Percentiles rank a stretch among this genome's conserved stretches.
Evolutionary conservation across 2,113 vertebrate genomes (phyloP).

Genomic region (Scytalopus superciliaris): DNA sequence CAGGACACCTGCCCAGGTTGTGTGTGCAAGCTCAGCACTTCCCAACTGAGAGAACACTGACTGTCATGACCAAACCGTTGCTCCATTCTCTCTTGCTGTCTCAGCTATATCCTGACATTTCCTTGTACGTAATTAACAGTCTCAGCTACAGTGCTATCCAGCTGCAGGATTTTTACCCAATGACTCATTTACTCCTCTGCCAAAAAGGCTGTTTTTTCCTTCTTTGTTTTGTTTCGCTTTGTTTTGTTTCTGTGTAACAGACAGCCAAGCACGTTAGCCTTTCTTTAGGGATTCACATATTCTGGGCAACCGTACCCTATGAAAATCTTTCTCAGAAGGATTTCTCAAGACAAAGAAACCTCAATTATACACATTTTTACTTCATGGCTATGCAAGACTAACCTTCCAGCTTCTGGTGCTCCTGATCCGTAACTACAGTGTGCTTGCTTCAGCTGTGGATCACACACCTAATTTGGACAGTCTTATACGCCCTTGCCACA

Average conservation of each 20-base stretch:
- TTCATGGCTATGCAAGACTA: background rate
- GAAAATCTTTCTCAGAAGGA: background rate
- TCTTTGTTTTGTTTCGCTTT: conserved; percentile 17
- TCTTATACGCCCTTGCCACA: background rate
- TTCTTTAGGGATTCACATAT: background rate
- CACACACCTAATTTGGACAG: background rate
- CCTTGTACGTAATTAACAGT: conserved; percentile 13
- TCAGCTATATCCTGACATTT: conserved; percentile 10
- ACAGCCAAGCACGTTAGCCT: background rate
- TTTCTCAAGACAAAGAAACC: background rate
- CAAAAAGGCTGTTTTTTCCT: conserved; percentile 16
- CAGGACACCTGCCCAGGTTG: background rate
- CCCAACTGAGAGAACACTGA: background rate
- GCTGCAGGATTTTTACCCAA: conserved; percentile 23
- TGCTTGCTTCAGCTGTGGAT: background rate
- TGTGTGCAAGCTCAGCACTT: background rate
- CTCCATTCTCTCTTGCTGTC: background rate
- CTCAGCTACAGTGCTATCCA: conserved; percentile 3
- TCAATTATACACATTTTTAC: background rate
- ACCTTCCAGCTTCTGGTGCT: background rate
- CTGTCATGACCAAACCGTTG: background rate
- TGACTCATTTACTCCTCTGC: background rate
- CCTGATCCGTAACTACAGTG: background rate
- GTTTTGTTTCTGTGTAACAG: conserved; percentile 11
- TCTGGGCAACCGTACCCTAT: background rate